Evolutionary conservation across 2,113 vertebrate species (phyloP), one percentile per base, ranked within the genome.

Genomic region (Lamprologus sp.): DNA sequence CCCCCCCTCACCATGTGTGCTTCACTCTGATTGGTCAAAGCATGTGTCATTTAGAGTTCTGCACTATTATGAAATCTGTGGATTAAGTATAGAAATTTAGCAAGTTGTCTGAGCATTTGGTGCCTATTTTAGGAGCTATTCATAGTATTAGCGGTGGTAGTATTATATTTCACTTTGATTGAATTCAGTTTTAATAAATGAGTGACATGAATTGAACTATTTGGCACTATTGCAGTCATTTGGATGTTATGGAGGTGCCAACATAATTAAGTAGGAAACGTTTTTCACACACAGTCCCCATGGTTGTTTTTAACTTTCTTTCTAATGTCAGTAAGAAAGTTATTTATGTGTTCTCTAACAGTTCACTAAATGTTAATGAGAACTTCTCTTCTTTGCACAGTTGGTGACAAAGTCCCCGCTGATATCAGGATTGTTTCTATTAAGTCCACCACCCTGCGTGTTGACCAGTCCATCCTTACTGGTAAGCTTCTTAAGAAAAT

Each of bases 321-420:
- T 49, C 40, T n/a, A 28, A 81, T 84, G 23, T 31, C 58, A 80
- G 45, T 3, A n/a, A 51, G 7, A 84, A 37, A 55, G n/a, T 81
- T 42, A 28, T 81, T 58, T 21, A n/a, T 45, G 15, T 5, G 13
- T 81, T 70, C 3, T 79, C 13, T 37, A 8, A 15, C 0, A 47
- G 8, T 37, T 49, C 45, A n/a, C 7, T 84, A 21, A 2, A 79
- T 75, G 45, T 65, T 28, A 19, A 83, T 45, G 3, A 7, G 5
- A 54, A 19, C 10, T 33, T 85, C 3, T 90, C 7, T 84, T 33
- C 45, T 84, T 82, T 83, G 83, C 79, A 49, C 91, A 98, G 98
- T 98, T 93, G 98, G 98, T 91, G 98, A 98, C 96, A 99, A 99
- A 96, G 98, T 98, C 31, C 98, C 98, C 1, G 97, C 98, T 68